A percentile compares a stretch with the other conserved stretches of the same genome.
These are phyloP conservation scores for Amphipoea oculea DNA, from an alignment of 2,888 invertebrate species.

Conservation along the genomic window DNA sequence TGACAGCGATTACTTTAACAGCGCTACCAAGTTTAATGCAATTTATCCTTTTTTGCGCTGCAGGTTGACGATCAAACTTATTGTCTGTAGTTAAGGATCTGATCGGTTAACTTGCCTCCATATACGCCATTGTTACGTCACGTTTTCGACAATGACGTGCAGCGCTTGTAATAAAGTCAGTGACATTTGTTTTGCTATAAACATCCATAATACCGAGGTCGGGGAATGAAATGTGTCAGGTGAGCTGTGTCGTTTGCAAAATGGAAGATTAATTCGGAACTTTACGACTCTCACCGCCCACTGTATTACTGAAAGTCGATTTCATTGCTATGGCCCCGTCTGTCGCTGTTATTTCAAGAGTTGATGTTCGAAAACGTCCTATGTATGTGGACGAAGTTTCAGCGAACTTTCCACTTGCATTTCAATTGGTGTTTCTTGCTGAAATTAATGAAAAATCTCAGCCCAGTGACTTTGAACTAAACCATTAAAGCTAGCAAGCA, in stretches of 20 bases:
- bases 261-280: slow-evolving; percentile 55
- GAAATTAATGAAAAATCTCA: slow-evolving; percentile 44
- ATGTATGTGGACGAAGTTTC: slow-evolving; percentile 3
- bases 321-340: slow-evolving; percentile 35
- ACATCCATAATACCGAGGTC: slow-evolving; percentile 54
- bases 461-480: slow-evolving; percentile 10
- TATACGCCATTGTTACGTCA: slow-evolving; percentile 41
- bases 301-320: slow-evolving; percentile 50
- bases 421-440: slow-evolving; percentile 9
- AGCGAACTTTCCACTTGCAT: slow-evolving; percentile 14
- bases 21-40: slow-evolving; percentile 65
- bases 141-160: slow-evolving; percentile 32
- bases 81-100: slow-evolving; percentile 48
- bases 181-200: slow-evolving; percentile 56
- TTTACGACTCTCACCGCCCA: slow-evolving; percentile 53
- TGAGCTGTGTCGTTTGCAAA: slow-evolving; percentile 55
- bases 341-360: slow-evolving; percentile 30
- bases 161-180: slow-evolving; percentile 53
- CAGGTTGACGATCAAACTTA: slow-evolving; percentile 58
- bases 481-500: slow-evolving; percentile 30
- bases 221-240: slow-evolving; percentile 51
- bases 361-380: slow-evolving; percentile 7
- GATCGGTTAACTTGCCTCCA: slow-evolving; percentile 38
- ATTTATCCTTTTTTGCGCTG: slow-evolving; percentile 67
- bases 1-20: slow-evolving; percentile 65